phyloP scores from a whole-genome alignment of 1,140 invertebrate species.

The Drosophila triauraria region DNA sequence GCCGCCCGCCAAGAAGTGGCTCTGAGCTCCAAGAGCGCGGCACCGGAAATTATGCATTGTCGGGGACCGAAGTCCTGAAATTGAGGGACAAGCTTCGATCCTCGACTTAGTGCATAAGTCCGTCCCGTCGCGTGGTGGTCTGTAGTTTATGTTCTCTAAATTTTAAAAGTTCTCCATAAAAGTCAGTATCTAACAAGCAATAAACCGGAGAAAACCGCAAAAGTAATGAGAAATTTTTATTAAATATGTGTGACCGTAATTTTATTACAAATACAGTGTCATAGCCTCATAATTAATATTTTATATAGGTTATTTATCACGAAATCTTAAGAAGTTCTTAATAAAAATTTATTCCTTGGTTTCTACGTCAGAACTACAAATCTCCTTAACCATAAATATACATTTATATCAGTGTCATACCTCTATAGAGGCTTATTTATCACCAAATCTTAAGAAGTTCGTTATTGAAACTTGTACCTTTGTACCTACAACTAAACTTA shows the following conservation, averaged over 20 bases:
- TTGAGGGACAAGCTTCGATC: background rate
- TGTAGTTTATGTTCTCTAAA: conserved; percentile 46
- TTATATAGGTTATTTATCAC: too few species aligned
- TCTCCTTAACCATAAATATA: too few species aligned
- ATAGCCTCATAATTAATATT: background rate
- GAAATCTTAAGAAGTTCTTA: background rate
- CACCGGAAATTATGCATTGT: conserved; percentile 56
- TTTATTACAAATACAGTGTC: background rate
- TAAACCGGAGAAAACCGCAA: conserved; percentile 34
- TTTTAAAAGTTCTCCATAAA: conserved; percentile 19
- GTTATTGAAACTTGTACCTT: too few species aligned
- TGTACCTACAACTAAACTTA: too few species aligned
- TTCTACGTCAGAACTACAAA: too few species aligned
- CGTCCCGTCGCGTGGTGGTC: conserved; percentile 40
- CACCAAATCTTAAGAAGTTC: too few species aligned
- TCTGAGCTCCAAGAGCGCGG: conserved; percentile 20
- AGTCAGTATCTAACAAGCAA: conserved; percentile 13
- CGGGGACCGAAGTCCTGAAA: conserved; percentile 14
- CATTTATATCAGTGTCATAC: too few species aligned
- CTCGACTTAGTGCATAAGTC: conserved; percentile 52
- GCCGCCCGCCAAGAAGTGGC: conserved; percentile 17
- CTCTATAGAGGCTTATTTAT: too few species aligned
- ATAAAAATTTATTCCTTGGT: too few species aligned
- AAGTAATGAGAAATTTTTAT: background rate
- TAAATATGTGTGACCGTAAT: background rate